Percentiles rank a stretch among this genome's conserved stretches.
Evolutionary conservation across 2,113 vertebrate species (phyloP).

Genomic region (Notechis scutatus): DNA sequence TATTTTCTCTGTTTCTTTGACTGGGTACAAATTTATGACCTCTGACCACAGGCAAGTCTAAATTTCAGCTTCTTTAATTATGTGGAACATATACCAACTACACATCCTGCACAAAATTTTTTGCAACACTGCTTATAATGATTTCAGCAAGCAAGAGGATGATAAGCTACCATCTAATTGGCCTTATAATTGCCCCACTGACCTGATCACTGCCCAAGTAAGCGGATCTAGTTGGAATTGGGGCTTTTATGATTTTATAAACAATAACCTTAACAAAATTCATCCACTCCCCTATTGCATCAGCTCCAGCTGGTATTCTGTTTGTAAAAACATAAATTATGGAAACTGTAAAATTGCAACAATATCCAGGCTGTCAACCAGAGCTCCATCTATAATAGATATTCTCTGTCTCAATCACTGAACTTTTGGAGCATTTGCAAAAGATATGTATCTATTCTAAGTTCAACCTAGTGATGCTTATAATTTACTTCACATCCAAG

Average conservation of each 20-base stretch:
- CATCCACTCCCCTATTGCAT: background rate
- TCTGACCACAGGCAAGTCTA: background rate
- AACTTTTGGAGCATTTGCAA: background rate
- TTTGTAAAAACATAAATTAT: background rate
- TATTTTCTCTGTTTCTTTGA: background rate
- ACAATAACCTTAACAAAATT: background rate
- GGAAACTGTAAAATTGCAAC: background rate
- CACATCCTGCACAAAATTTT: background rate
- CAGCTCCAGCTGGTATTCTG: background rate
- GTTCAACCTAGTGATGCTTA: background rate
- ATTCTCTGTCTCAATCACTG: background rate
- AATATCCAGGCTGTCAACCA: background rate
- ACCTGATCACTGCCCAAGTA: background rate
- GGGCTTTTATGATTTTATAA: background rate
- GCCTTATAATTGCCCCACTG: background rate
- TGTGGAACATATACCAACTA: background rate
- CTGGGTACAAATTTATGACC: background rate
- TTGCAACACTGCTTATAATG: background rate
- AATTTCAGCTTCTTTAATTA: background rate
- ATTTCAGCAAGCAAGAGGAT: background rate
- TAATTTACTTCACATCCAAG: background rate
- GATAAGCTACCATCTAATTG: background rate
- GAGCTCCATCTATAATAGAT: background rate
- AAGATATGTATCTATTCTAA: background rate
- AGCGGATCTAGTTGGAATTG: background rate